A percentile compares a stretch with the other conserved stretches of the same genome.
phyloP scores from a whole-genome alignment of 2,113 vertebrate genomes.

The Herpailurus yagouaroundi region DNA sequence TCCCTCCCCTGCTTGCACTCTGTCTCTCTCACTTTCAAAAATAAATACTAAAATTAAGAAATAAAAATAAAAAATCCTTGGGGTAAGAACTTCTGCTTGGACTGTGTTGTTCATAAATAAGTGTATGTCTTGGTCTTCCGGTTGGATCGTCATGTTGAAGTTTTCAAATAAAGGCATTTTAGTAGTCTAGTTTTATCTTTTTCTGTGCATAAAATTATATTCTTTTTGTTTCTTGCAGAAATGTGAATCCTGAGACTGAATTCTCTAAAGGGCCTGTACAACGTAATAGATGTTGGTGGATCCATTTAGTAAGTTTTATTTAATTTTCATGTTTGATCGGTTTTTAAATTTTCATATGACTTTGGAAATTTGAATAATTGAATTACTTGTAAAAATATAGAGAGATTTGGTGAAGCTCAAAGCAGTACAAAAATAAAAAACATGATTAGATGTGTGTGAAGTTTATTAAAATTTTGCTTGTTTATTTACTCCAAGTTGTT shows the following conservation, averaged over 20 bases:
- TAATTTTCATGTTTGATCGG: slow-evolving; percentile 37
- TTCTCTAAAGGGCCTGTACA: slow-evolving; percentile 66
- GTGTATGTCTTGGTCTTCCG: not conserved
- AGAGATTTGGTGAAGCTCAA: slow-evolving; percentile 20
- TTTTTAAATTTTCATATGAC: slow-evolving; percentile 18
- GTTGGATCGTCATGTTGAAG: not conserved
- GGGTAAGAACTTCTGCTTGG: not conserved
- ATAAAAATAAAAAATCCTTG: too few relatives aligned
- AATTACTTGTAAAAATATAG: not conserved
- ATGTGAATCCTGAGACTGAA: slow-evolving; percentile 66
- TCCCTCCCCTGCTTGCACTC: too few relatives aligned
- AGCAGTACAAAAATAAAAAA: not conserved
- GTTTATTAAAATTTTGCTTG: not conserved
- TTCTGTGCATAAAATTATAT: slow-evolving; percentile 64
- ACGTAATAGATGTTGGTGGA: slow-evolving; percentile 78
- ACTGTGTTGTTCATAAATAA: not conserved
- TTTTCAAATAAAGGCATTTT: not conserved
- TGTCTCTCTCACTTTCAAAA: too few relatives aligned
- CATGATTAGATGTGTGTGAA: not conserved
- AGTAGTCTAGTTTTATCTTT: not conserved
- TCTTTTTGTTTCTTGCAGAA: slow-evolving; percentile 79
- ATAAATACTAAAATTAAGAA: too few relatives aligned
- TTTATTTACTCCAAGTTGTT: not conserved
- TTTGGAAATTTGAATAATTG: slow-evolving; percentile 41
- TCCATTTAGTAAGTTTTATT: slow-evolving; percentile 84